A percentile compares a stretch with the other conserved stretches of the same genome.
Evolutionary conservation across 2,113 vertebrate species (phyloP).

Genomic region (Leucosticte australis): DNA sequence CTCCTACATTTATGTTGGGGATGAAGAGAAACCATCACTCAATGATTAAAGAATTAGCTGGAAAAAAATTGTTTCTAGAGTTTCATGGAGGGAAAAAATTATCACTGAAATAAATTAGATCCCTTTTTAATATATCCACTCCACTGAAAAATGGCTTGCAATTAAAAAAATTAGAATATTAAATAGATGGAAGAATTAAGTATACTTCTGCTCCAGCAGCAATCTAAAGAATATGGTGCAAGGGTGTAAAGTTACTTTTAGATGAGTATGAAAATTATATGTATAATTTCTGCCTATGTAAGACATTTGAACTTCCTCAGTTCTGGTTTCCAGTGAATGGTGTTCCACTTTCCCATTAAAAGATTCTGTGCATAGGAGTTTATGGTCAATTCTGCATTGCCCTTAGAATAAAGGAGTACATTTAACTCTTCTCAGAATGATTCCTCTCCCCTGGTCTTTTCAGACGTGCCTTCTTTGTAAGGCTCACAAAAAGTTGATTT

Average conservation of each 20-base stretch:
- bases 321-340: background rate
- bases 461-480: background rate
- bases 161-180: background rate
- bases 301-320: background rate
- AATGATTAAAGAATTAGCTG: background rate
- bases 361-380: background rate
- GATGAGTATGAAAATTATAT: background rate
- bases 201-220: background rate
- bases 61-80: background rate
- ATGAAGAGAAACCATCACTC: background rate
- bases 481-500: background rate
- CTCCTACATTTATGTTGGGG: background rate
- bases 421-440: background rate
- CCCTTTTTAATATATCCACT: background rate
- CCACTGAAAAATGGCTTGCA: background rate
- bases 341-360: background rate
- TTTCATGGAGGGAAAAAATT: background rate
- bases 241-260: background rate
- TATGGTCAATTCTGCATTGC: background rate
- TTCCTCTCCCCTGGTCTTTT: background rate
- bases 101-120: background rate
- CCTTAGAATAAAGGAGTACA: background rate
- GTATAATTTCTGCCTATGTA: background rate
- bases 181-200: background rate
- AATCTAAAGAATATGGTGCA: background rate